A percentile compares a stretch with the other conserved stretches of the same genome.
Evolutionary conservation across 92 coral and sea anemone genomes (phyloP).

Genomic region (Palythoa grandiflora): DNA sequence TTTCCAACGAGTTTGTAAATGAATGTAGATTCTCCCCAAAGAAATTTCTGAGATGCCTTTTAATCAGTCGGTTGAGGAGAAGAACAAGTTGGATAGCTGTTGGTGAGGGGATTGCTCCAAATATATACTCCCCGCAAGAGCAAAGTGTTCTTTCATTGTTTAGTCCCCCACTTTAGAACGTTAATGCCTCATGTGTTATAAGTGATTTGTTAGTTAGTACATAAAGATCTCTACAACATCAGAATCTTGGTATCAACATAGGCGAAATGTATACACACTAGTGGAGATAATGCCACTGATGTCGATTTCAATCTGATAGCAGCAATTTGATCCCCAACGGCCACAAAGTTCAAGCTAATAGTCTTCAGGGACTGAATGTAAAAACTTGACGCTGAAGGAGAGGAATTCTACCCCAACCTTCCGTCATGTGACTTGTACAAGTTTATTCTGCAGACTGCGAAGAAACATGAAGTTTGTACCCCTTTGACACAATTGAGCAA

Average conservation of each 20-base stretch:
- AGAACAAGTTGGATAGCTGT: neutral
- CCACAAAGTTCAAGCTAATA: conserved; percentile 27
- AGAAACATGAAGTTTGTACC: neutral
- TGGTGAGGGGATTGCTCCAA: neutral
- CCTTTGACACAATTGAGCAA: conserved; percentile 6
- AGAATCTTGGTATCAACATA: conserved; percentile 52
- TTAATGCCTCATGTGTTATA: conserved; percentile 44
- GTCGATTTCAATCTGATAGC: conserved; percentile 55
- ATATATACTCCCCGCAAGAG: neutral
- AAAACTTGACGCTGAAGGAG: neutral
- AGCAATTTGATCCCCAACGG: conserved; percentile 45
- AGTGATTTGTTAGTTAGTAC: conserved; percentile 52
- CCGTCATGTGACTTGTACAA: conserved; percentile 3
- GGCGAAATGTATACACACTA: conserved; percentile 55
- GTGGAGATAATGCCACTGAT: conserved; percentile 38
- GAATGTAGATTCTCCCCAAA: neutral
- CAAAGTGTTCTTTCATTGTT: neutral
- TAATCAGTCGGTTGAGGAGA: neutral
- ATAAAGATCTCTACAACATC: conserved; percentile 55
- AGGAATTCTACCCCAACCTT: neutral
- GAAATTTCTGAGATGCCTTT: neutral
- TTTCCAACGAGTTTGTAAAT: conserved; percentile 22
- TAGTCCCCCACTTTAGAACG: conserved; percentile 43
- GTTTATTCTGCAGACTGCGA: neutral
- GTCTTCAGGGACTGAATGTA: neutral